A percentile compares a stretch with the other conserved stretches of the same genome.
These are phyloP conservation scores for Pipistrellus pygmaeus DNA, from an alignment of 2,797 vertebrate genomes.

Conservation along the genomic window DNA sequence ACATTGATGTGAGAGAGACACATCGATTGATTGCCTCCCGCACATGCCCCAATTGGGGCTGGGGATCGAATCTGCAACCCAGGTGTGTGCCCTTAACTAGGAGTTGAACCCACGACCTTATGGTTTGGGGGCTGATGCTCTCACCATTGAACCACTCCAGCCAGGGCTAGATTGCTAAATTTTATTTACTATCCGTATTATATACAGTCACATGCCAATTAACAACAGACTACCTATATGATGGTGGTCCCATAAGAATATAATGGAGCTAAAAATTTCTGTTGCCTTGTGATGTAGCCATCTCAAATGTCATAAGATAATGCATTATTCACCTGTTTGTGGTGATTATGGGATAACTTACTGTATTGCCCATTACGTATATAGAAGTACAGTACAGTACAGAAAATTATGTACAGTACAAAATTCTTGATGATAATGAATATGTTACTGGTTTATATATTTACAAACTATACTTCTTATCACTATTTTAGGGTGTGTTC, in stretches of 20 bases:
- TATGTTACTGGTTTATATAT: not conserved
- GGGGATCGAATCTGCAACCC: not conserved
- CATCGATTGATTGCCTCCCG: not conserved
- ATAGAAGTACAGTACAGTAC: not conserved
- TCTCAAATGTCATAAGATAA: not conserved
- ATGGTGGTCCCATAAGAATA: not conserved
- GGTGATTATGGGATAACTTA: not conserved
- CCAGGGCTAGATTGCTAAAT: not conserved
- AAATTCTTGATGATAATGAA: not conserved
- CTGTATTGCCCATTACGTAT: not conserved
- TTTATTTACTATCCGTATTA: conserved; percentile 41
- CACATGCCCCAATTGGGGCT: not conserved
- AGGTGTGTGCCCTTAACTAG: not conserved
- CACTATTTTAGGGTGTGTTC: not conserved
- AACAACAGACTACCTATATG: not conserved
- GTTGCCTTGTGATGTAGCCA: not conserved
- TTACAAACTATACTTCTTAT: not conserved
- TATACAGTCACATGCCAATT: not conserved
- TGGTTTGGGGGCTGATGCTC: not conserved
- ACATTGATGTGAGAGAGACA: not conserved
- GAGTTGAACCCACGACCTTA: not conserved
- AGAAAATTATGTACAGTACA: not conserved
- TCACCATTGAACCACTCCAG: not conserved
- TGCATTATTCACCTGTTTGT: not conserved
- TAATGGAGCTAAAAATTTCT: not conserved